These are phyloP conservation scores for Melitaea cinxia DNA, from an alignment of 1,140 invertebrate genomes.

Conservation along the genomic window DNA sequence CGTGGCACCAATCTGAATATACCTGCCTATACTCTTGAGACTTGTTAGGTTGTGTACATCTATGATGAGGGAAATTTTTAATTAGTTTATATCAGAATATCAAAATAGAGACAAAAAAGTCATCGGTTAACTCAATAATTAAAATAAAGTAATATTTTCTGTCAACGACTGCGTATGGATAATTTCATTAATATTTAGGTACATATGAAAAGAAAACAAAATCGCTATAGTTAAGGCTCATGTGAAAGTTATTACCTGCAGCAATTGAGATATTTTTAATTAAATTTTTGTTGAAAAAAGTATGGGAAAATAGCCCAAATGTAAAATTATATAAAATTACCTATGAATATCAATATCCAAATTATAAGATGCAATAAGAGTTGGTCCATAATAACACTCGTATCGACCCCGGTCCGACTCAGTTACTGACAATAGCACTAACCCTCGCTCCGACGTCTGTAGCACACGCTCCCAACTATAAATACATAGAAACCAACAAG, in stretches of 20 bases:
- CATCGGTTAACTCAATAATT: too few relatives aligned
- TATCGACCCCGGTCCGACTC: slow-evolving; percentile 87
- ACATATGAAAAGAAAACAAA: too few relatives aligned
- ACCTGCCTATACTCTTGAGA: slow-evolving; percentile 88
- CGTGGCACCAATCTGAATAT: slow-evolving; percentile 91
- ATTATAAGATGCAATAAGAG: slow-evolving; percentile 86
- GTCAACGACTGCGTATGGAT: too few relatives aligned
- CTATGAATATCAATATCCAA: slow-evolving; percentile 87
- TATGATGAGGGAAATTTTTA: slow-evolving; percentile 44
- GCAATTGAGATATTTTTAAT: too few relatives aligned
- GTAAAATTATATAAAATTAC: slow-evolving; percentile 50
- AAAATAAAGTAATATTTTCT: too few relatives aligned
- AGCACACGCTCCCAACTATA: slow-evolving; percentile 86
- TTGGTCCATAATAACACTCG: slow-evolving; percentile 86
- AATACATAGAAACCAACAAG: not conserved
- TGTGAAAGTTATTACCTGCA: too few relatives aligned
- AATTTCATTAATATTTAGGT: too few relatives aligned
- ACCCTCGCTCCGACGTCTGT: slow-evolving; percentile 86
- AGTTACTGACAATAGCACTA: slow-evolving; percentile 87
- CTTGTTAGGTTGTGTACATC: slow-evolving; percentile 86
- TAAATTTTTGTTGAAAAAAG: too few relatives aligned
- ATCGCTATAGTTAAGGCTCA: too few relatives aligned
- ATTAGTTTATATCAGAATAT: too few relatives aligned
- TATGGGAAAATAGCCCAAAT: too few relatives aligned
- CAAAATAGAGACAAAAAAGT: too few relatives aligned